Conservation (phyloP, 1,140 invertebrate genomes). For the Cyrtorhinus lividipennis region DNA sequence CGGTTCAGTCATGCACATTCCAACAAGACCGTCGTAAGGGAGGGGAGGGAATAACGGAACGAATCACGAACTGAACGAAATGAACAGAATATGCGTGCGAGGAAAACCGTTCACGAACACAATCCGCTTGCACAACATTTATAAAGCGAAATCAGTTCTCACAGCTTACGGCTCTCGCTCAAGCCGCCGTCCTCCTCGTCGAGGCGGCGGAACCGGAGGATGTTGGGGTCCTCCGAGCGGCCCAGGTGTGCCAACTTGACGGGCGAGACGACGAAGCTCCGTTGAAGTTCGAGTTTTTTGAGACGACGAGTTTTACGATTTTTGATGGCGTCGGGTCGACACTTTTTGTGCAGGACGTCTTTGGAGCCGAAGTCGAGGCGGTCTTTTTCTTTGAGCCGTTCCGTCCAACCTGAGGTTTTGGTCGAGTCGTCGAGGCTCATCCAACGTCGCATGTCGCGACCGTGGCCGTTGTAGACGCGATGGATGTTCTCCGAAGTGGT, state of each 20-base stretch:
- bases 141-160: constrained; percentile 26
- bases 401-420: constrained; percentile 11
- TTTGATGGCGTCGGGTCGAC: constrained; percentile 20
- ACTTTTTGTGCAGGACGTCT: constrained; percentile 19
- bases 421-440: constrained; percentile 22
- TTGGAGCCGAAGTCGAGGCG: constrained; percentile 17
- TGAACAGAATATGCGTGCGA: constrained; percentile 3
- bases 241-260: constrained; percentile 6
- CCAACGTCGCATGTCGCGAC: constrained; percentile 21
- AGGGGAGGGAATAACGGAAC: neutral
- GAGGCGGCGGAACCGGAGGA: constrained; percentile 9
- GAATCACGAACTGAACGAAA: neutral
- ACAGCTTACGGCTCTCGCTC: constrained; percentile 26
- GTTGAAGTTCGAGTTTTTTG: constrained; percentile 22
- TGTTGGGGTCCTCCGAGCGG: neutral
- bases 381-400: constrained; percentile 17
- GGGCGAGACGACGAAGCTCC: constrained; percentile 23
- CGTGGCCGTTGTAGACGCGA: constrained; percentile 17
- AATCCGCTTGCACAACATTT: constrained; percentile 21
- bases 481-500: constrained; percentile 23
- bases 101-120: constrained; percentile 6
- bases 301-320: constrained; percentile 19
- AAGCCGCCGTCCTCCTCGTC: neutral
- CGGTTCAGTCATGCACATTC: no score
- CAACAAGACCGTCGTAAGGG: neutral